Conservation (phyloP, 30 jellyfish, hydroid and myxozoan genomes). For the Hydractinia symbiolongicarpus region DNA sequence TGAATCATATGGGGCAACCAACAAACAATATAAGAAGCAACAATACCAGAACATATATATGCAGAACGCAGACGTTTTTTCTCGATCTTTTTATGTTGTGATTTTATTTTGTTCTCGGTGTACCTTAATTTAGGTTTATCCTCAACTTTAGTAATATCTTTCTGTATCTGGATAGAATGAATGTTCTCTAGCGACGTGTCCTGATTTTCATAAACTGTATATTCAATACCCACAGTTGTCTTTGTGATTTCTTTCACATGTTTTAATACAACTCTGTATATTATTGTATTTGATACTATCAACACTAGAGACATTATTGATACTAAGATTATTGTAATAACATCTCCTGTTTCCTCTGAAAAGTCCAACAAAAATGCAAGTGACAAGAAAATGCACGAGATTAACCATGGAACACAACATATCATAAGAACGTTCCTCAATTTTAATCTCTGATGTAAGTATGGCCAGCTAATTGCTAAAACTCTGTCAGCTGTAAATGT, state of each 20-base stretch:
- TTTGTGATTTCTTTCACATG: neutral
- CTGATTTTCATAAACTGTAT: no score
- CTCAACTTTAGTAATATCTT: no score
- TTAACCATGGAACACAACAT: neutral
- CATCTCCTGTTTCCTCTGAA: neutral
- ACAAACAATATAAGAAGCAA: neutral
- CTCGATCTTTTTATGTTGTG: neutral
- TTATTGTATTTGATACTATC: neutral
- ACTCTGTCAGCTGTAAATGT: neutral
- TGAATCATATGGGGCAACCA: conserved; percentile 6
- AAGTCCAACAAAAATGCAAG: neutral
- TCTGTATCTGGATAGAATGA: no score
- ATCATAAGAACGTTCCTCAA: neutral
- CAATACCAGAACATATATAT: neutral
- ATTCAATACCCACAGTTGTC: neutral
- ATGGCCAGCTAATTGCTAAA: neutral
- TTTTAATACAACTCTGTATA: neutral
- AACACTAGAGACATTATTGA: neutral
- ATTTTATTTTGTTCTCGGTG: neutral
- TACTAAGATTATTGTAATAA: neutral
- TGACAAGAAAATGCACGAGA: neutral
- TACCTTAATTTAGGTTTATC: neutral
- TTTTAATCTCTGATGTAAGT: neutral
- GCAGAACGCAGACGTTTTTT: neutral
- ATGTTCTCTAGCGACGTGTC: no score